These are phyloP conservation scores for Drosophila santomea DNA, from an alignment of 1,140 invertebrate species.

Conservation along the genomic window DNA sequence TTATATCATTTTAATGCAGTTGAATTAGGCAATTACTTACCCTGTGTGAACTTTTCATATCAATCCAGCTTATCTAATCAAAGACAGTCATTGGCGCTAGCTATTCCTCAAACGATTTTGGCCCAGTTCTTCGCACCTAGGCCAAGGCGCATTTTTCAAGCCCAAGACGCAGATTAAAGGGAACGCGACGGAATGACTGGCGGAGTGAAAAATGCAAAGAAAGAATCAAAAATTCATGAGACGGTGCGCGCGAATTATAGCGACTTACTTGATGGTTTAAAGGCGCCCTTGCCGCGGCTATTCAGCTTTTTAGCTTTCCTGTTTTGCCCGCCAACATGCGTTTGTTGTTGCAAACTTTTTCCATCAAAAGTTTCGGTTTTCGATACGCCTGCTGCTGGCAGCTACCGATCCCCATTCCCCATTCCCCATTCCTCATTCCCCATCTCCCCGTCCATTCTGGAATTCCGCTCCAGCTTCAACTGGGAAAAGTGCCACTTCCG, in stretches of 20 bases:
- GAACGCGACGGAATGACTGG: constrained; percentile 17
- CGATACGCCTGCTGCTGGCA: constrained; percentile 69
- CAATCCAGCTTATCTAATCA: constrained; percentile 21
- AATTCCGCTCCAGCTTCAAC: constrained; percentile 37
- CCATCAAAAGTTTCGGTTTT: constrained; percentile 81
- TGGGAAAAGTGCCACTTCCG: constrained; percentile 77
- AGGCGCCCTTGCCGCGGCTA: constrained; percentile 14
- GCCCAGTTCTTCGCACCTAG: constrained; percentile 41
- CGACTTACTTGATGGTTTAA: constrained; percentile 68
- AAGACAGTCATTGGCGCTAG: constrained; percentile 25
- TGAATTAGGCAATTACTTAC: not conserved
- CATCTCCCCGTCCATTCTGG: constrained; percentile 1
- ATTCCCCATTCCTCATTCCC: not conserved
- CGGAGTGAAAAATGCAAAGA: constrained; percentile 29
- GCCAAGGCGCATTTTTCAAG: constrained; percentile 69
- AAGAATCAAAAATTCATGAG: constrained; percentile 79
- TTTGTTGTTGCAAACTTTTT: constrained; percentile 83
- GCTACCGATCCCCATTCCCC: constrained; percentile 4
- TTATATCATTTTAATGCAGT: constrained; percentile 8
- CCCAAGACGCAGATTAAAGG: constrained; percentile 63
- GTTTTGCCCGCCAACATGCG: constrained; percentile 57
- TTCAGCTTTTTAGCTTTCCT: constrained; percentile 7
- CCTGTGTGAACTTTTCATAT: constrained; percentile 29
- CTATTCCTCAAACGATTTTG: constrained; percentile 28
- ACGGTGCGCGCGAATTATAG: constrained; percentile 74